Evolutionary conservation across 2,797 vertebrate species (phyloP), one percentile per base, ranked within the genome.

Genomic region (Anguilla anguilla): DNA sequence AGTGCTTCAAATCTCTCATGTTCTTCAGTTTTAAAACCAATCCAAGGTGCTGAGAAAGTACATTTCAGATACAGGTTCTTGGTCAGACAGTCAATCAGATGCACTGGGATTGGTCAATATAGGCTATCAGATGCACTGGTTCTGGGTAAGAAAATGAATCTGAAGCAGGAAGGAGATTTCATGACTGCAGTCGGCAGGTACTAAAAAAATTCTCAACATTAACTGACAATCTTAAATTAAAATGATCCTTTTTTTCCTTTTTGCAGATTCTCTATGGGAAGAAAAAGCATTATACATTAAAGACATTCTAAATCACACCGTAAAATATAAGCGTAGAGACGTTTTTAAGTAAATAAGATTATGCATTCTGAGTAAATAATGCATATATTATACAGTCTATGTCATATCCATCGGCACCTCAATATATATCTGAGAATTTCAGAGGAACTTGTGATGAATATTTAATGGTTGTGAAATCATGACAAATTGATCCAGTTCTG

Each of bases 401-500:
- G 69, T 39, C 69, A 74, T 39, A 74, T 39, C 69, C 69, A 74
- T 74, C 69, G 13, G 35, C 69, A 74, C 28, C 28, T 39, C 28
- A 74, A 13, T 74, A 74, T 74, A 13, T 74, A 74, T 74, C 69
- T 74, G 69, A 67, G 69, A 74, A 28, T 46, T 43, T 22, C 77
- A 22, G 43, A 22, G 77, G 43, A 49, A 46, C 35, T 25, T n/a
- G 6, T 51, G 46, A 51, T 51, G 22, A 49, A 82, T 82, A 82
- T 82, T 43, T 82, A 82, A 49, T 51, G 46, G 22, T 82, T 22
- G 2, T 19, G 43, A 51, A 49, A 82, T 82, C 9, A 82, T 82
- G 25, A 82, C 17, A 46, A 79, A 79, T 43, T 79, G 74, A 79
- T 46, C 31, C 74, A 79, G 35, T 22, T 79, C 74, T 9, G 39